A percentile compares a stretch with the other conserved stretches of the same genome.
phyloP scores from a whole-genome alignment of 2,113 vertebrate genomes.

The Speoplatyrhinus poulsoni region DNA sequence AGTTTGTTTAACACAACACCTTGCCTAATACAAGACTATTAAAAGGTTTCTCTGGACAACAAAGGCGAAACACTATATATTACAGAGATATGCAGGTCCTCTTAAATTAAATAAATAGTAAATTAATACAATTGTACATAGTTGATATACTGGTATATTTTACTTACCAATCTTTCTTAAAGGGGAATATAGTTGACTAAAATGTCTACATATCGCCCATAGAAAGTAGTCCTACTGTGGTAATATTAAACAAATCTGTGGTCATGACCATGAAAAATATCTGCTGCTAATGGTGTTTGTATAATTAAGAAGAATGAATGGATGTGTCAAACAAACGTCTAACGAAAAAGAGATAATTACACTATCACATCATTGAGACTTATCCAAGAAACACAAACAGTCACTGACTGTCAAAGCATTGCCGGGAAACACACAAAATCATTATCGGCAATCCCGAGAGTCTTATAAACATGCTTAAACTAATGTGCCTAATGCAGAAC shows the following conservation, averaged over 20 bases:
- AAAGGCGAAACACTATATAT: too few species aligned
- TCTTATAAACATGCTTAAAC: constrained; percentile 27
- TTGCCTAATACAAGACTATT: constrained; percentile 16
- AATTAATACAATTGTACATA: too few species aligned
- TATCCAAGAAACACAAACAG: constrained; percentile 39
- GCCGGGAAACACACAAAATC: constrained; percentile 37
- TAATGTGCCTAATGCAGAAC: constrained; percentile 23
- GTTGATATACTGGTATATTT: too few species aligned
- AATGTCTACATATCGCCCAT: too few species aligned
- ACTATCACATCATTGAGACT: constrained; percentile 36
- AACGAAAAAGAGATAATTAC: constrained; percentile 27
- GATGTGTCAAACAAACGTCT: constrained; percentile 41
- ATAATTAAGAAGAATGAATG: constrained; percentile 19
- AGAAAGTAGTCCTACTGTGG: too few species aligned
- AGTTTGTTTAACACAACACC: constrained; percentile 27
- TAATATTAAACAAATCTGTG: not conserved
- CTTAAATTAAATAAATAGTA: too few species aligned
- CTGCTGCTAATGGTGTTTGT: constrained; percentile 24
- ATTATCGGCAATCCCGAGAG: constrained; percentile 26
- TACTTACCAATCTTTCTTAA: too few species aligned
- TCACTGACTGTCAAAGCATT: constrained; percentile 22
- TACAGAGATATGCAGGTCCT: too few species aligned
- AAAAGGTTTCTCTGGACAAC: not conserved
- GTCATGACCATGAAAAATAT: constrained; percentile 7
- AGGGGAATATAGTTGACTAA: too few species aligned